These are phyloP conservation scores for Globicephala melas DNA, from an alignment of 2,113 vertebrate genomes.

Conservation along the genomic window DNA sequence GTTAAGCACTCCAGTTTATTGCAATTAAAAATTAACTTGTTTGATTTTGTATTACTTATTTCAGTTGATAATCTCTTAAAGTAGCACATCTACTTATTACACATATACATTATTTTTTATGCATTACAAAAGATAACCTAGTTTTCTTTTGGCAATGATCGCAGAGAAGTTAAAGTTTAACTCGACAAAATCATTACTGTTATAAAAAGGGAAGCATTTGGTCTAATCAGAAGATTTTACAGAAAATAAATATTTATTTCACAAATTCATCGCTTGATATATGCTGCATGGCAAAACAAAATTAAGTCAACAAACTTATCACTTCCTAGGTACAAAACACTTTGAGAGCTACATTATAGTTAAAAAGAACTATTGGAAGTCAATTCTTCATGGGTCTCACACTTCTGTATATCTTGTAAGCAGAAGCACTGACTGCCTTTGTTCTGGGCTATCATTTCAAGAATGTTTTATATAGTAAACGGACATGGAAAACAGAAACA, in stretches of 20 bases:
- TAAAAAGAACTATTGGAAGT: not conserved
- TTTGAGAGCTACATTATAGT: not conserved
- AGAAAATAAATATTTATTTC: not conserved
- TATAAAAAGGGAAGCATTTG: not conserved
- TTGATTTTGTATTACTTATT: not conserved
- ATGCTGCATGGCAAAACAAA: not conserved
- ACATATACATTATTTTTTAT: not conserved
- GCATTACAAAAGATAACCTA: not conserved
- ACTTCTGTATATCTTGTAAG: not conserved
- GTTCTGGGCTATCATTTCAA: not conserved
- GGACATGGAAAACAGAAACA: not conserved
- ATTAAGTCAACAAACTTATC: not conserved
- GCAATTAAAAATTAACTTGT: not conserved
- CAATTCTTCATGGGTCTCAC: not conserved
- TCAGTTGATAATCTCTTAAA: not conserved
- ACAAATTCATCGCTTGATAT: not conserved
- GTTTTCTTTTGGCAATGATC: not conserved
- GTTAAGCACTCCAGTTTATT: not conserved
- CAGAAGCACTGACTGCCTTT: not conserved
- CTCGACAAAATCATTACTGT: not conserved
- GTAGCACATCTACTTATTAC: not conserved
- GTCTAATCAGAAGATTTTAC: not conserved
- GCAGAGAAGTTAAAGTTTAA: no score
- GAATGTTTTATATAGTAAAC: not conserved
- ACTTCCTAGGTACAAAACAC: not conserved